Evolutionary conservation across 1,140 invertebrate species (phyloP).

Genomic region (Drosophila guanche): DNA sequence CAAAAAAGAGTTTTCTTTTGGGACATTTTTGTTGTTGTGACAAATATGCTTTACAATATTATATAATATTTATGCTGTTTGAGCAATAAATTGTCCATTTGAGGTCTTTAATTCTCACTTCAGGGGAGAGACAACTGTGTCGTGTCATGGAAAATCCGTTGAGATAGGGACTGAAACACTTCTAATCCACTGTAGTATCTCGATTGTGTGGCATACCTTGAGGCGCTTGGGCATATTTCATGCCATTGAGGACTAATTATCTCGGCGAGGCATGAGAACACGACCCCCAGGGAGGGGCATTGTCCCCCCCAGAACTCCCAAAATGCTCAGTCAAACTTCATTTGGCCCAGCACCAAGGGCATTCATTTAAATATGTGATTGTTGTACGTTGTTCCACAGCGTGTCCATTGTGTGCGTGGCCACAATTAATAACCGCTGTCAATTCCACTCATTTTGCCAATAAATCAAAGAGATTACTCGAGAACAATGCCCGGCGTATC

Average conservation of each 20-base stretch:
- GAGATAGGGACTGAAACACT: not conserved
- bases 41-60: too few relatives aligned
- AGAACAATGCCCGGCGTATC: conserved; percentile 34
- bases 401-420: conserved; percentile 20
- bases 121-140: too few relatives aligned
- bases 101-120: too few relatives aligned
- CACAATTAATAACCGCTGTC: conserved; percentile 51
- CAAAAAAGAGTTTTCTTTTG: too few relatives aligned
- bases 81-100: too few relatives aligned
- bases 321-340: conserved; percentile 23
- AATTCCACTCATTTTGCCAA: conserved; percentile 45
- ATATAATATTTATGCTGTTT: too few relatives aligned
- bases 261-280: not conserved
- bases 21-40: too few relatives aligned
- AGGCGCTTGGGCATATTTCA: not conserved
- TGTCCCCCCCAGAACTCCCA: not conserved
- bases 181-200: conserved; percentile 16
- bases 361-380: conserved; percentile 38
- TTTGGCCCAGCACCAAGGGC: conserved; percentile 36
- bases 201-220: conserved; percentile 5
- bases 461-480: conserved; percentile 41
- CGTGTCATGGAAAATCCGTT: too few relatives aligned
- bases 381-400: conserved; percentile 16
- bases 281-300: not conserved
- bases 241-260: conserved; percentile 5